Evolutionary conservation across 2,113 vertebrate genomes (phyloP).

Genomic region (Cyanoramphus novaezelandiae): DNA sequence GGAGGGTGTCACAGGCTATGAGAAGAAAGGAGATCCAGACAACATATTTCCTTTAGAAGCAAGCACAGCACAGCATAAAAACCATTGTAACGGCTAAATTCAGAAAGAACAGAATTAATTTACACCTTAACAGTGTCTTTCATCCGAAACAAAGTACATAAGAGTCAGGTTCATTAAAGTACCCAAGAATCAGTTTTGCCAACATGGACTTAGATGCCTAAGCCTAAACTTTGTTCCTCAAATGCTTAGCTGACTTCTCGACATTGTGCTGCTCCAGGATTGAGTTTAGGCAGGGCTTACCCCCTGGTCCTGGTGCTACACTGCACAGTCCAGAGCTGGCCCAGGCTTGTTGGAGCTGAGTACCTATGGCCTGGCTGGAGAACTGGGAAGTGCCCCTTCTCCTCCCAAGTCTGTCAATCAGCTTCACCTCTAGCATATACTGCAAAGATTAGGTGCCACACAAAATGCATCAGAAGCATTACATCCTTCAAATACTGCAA

Average conservation of each 20-base stretch:
- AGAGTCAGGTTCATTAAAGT: not conserved
- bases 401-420: not conserved
- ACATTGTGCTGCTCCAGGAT: not conserved
- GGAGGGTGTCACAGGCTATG: not conserved
- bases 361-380: not conserved
- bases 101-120: not conserved
- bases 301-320: not conserved
- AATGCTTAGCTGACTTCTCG: not conserved
- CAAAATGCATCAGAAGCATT: not conserved
- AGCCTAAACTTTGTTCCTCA: not conserved
- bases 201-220: not conserved
- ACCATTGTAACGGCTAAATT: not conserved
- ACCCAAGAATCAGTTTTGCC: not conserved
- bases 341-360: not conserved
- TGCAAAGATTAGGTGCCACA: not conserved
- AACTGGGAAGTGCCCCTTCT: not conserved
- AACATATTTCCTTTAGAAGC: not conserved
- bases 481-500: not conserved
- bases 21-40: not conserved
- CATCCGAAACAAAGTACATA: rapidly evolving
- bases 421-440: not conserved
- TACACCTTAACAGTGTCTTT: not conserved
- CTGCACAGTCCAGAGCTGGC: not conserved
- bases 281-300: not conserved
- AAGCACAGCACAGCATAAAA: not conserved